Base-by-base conservation (phyloP, 2,797 vertebrate species). In the Monodelphis domestica region DNA sequence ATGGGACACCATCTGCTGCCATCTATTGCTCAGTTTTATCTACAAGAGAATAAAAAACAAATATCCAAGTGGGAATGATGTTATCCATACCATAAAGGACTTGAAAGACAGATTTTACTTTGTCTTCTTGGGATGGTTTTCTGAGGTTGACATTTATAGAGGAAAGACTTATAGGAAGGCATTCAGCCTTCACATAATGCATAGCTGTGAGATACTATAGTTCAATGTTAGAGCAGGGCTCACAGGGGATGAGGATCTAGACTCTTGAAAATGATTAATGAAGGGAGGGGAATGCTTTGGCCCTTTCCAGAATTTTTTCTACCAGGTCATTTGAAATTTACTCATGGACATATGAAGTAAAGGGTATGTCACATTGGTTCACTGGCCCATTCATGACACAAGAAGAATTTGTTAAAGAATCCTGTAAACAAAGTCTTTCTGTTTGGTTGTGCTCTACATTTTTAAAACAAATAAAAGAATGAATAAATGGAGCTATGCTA, bases 261-360 rank as follows among this genome's bases (percentile, higher is more conserved):
- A 98, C 97, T 97, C 95, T 98, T 98, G 97, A 98, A 98, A 97
- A 98, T 99, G 98, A 99, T 99, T 98, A 98, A 99, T 98, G 98
- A 97, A 89, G 93, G 95, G 97, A 98, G 97, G 94, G 96, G 98
- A 97, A 94, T 87, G 84, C 1, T 0, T 53, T 92, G 57, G 95
- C 53, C 89, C 54, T 38, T 93, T 30, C 54, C 50, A 90, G 90
- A 17, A 53, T 87, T 97, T 95, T 97, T 95, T 96, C 97, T 56
- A 0, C 91, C 96, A 98, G 97, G 97, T 95, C 96, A 30, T 96
- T 96, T 98, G 96, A 97, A 97, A 98, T 97, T 96, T 96, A 93
- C 94, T 98, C 95, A 95, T 78, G 94, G 97, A 98, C 98, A 97
- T 98, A 97, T 0, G 9, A 93, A 92, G 50, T 70, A 93, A 93